Base-by-base conservation (phyloP, 2,113 vertebrate genomes). In the Pseudopipra pipra region DNA sequence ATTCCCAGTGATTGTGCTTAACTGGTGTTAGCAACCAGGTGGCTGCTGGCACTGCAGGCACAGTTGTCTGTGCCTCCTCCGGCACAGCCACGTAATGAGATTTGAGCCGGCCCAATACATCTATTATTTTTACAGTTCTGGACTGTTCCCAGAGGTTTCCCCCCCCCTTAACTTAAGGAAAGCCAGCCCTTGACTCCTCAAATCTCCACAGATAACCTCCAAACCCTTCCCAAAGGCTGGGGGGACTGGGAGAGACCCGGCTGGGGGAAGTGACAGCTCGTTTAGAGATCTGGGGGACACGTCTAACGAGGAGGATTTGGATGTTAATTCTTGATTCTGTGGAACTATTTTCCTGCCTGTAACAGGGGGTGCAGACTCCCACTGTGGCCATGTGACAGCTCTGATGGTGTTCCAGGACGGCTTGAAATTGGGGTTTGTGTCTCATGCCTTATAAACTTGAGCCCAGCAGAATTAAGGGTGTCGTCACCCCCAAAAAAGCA, bases 1-100 rank as follows among this genome's bases (percentile, higher is more conserved):
- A 84, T 86, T 94, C 89, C 84, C 89, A 70, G 55, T 33, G 90
- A 62, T 85, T 31, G 43, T 51, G 67, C 55, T 88, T 39, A 75
- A 30, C 65, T 15, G 76, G 75, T 77, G 91, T 33, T 72, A 90
- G 94, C 61, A 15, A 35, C 35, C 83, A 66, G 88, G 75, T 72
- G 90, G 66, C 87, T 65, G 81, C 76, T 87, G 87, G 83, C 72
- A 37, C 73, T 65, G 81, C 61, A 0, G 2, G 30, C 91, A 25
- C 49, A 8, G 3, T 25, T 39, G 72, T 68, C 86, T 95, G 84
- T 27, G 71, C 59, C 75, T 59, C 41, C 82, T 90, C 89, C 6
- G 28, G n/a, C 74, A 78, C 35, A n/a, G 76, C 80, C 85, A 61
- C 61, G 5, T 19, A 56, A 67, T 35, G 54, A 78, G 87, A 81